Base-by-base conservation (phyloP, 1,140 invertebrate genomes). In the Ceratosolen fusciceps region DNA sequence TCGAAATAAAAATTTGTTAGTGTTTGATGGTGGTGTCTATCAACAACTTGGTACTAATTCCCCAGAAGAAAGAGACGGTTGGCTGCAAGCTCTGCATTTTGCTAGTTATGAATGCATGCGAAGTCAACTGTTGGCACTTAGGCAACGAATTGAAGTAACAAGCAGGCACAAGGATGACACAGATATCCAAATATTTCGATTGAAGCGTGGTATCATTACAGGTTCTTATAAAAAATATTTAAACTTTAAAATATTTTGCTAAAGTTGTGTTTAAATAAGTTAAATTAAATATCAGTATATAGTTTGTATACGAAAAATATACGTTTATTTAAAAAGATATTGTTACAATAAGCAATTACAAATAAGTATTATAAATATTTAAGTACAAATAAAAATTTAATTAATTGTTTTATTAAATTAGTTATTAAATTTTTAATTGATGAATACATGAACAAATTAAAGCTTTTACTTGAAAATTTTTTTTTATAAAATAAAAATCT, bases 41-140 rank as follows among this genome's bases (percentile, higher is more conserved):
- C 95, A 97, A 88, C 94, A 95, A 82, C 91, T 98, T 83, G 95
- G 94, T 24, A 94, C 96, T 14, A 92, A 92, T 49, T 93, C 94
- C n/a, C 94, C 96, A 85, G 91, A 92, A 47, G 97, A 98, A 80
- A 91, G 98, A 26, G 94, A 95, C 81, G 91, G 93, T 67, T 99
- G 98, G 98, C 92, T 98, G 77, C 93, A 96, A 86, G 93, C 94
- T 12, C 93, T 99, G 73, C 94, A 96, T 84, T 91, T 94, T 77
- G 96, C 96, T 2, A 96, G 96, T 81, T 97, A 96, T 89, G 93
- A 95, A 70, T 94, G 94, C 82, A 94, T 98, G 86, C 92, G 95
- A 83, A 92, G 93, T 81, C 94, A 97, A 87, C 91, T 98, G 43
- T 89, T 94, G 83, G 92, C 93, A 60, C 88, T 96, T 14, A 90